phyloP scores from a whole-genome alignment of 2,113 vertebrate species.

The Aythya baeri region DNA sequence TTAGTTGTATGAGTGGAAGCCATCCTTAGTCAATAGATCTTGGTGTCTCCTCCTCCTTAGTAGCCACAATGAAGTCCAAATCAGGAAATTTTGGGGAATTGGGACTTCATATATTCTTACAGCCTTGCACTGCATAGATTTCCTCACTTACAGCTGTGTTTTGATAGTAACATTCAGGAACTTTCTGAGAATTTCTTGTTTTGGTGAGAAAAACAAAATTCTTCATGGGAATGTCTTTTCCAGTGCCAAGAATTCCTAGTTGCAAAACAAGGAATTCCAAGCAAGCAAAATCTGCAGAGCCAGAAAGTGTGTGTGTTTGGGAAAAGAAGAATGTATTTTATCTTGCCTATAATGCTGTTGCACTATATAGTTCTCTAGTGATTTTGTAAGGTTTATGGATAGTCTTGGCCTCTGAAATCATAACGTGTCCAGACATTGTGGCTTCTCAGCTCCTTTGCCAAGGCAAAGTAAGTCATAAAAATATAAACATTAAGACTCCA shows the following conservation, averaged over 20 bases:
- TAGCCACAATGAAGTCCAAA: background rate
- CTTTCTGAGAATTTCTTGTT: background rate
- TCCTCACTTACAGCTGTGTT: background rate
- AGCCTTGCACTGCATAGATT: background rate
- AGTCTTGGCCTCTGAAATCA: constrained; percentile 6
- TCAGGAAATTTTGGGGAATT: background rate
- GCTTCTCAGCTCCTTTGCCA: background rate
- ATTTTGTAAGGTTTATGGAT: constrained; percentile 19
- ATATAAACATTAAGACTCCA: background rate
- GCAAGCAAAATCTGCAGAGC: background rate
- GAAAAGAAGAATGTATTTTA: background rate
- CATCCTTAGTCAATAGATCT: background rate
- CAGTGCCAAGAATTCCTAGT: background rate
- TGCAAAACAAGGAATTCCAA: background rate
- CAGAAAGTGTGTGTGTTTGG: background rate
- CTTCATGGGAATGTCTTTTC: background rate
- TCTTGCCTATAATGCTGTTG: background rate
- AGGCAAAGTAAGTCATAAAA: constrained; percentile 15
- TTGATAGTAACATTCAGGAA: rapidly evolving
- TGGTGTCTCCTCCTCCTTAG: background rate
- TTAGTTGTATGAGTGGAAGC: too few relatives aligned
- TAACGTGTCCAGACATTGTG: background rate
- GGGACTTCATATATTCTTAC: background rate
- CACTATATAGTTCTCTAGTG: background rate
- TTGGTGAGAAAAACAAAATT: background rate